These are phyloP conservation scores for Cataglyphis livida DNA, from an alignment of 2,888 invertebrate genomes.

Conservation along the genomic window DNA sequence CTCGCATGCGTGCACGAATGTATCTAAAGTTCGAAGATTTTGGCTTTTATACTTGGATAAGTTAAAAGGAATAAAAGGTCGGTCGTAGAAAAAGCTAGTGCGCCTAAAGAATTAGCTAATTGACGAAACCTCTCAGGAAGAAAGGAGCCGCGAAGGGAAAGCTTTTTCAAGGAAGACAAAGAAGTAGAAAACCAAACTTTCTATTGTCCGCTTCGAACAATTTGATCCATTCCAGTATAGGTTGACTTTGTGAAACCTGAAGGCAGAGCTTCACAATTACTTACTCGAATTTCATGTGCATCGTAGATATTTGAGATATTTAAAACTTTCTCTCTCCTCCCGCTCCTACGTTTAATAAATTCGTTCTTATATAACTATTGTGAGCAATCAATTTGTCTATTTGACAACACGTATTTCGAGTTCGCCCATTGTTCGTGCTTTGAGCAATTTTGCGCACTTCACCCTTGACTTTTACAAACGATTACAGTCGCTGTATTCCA, in stretches of 20 bases:
- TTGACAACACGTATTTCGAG: slow-evolving; percentile 25
- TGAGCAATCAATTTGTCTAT: slow-evolving; percentile 25
- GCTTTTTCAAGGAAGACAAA: slow-evolving; percentile 64
- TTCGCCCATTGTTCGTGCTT: slow-evolving; percentile 20
- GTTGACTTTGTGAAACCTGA: slow-evolving; percentile 55
- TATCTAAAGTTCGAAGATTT: slow-evolving; percentile 29
- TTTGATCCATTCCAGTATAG: slow-evolving; percentile 72
- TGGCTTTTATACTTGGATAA: slow-evolving; percentile 57
- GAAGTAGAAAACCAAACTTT: slow-evolving; percentile 73
- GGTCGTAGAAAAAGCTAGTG: slow-evolving; percentile 66
- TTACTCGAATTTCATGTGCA: slow-evolving; percentile 50
- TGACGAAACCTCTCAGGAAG: slow-evolving; percentile 75
- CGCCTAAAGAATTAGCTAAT: slow-evolving; percentile 82
- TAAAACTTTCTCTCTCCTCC: slow-evolving; percentile 34
- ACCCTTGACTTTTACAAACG: slow-evolving; percentile 57
- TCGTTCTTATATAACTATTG: not conserved
- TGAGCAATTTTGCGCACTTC: slow-evolving; percentile 27
- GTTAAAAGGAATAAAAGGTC: slow-evolving; percentile 72
- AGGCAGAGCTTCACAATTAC: slow-evolving; percentile 54
- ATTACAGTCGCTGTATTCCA: slow-evolving; percentile 64
- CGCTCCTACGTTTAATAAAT: slow-evolving; percentile 14
- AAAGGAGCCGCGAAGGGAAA: slow-evolving; percentile 49
- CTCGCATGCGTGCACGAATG: slow-evolving; percentile 10
- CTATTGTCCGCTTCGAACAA: slow-evolving; percentile 67
- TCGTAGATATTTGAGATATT: slow-evolving; percentile 45